A percentile compares a stretch with the other conserved stretches of the same genome.
Conservation (phyloP, 2,888 invertebrate species). For the Chaetogeoica ovagalla region DNA sequence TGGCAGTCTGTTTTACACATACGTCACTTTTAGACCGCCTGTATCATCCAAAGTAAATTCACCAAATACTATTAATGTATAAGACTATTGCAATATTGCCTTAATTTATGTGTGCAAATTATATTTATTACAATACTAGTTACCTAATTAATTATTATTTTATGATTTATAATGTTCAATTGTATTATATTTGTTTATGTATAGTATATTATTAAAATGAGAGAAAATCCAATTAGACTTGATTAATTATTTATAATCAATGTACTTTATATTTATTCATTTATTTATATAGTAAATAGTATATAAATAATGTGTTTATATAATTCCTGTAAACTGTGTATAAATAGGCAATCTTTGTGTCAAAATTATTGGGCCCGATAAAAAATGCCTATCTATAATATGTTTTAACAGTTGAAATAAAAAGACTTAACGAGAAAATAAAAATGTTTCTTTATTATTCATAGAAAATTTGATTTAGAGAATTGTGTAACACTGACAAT, state of each 20-base stretch:
- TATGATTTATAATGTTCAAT: neutral
- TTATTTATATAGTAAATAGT: neutral
- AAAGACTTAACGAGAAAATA: too few species aligned
- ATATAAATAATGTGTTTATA: neutral
- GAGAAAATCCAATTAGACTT: neutral
- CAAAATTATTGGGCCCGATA: too few species aligned
- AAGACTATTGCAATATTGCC: slow-evolving; percentile 26
- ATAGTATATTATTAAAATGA: neutral
- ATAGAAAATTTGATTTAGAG: too few species aligned
- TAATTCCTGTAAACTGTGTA: too few species aligned
- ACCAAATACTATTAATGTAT: slow-evolving; percentile 21
- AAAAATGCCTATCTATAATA: too few species aligned
- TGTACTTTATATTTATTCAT: neutral
- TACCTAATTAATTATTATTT: slow-evolving; percentile 21
- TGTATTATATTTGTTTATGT: neutral
- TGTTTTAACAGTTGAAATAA: too few species aligned
- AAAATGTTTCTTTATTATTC: too few species aligned
- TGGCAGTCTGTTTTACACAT: slow-evolving; percentile 83
- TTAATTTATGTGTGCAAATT: slow-evolving; percentile 15
- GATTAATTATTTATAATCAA: neutral
- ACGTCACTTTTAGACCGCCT: slow-evolving; percentile 74
- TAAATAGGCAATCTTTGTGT: too few species aligned
- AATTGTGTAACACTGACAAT: too few species aligned
- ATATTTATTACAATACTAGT: slow-evolving; percentile 13
- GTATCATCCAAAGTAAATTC: slow-evolving; percentile 28